phyloP scores from a whole-genome alignment of 2,113 vertebrate genomes.

The Spea multiplicata region DNA sequence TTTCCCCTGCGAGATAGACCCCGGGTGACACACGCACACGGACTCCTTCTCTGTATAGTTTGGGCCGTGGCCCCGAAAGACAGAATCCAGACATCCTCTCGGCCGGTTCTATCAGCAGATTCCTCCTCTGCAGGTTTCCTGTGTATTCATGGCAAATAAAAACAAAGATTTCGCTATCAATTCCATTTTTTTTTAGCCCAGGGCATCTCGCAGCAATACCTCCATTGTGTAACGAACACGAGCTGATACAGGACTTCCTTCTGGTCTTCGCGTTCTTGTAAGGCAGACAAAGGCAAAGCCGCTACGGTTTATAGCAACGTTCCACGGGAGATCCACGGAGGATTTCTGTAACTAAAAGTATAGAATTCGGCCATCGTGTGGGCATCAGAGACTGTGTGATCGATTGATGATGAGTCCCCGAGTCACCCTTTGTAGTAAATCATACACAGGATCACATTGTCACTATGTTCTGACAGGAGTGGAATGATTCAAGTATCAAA shows the following conservation, averaged over 20 bases:
- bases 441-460: too few relatives aligned
- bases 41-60: background rate
- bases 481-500: too few relatives aligned
- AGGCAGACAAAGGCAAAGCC: background rate
- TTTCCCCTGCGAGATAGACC: slow-evolving; percentile 11
- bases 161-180: slow-evolving; percentile 23
- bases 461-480: too few relatives aligned
- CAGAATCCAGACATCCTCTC: slow-evolving; percentile 51
- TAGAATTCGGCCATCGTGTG: too few relatives aligned
- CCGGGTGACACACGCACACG: background rate
- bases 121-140: slow-evolving; percentile 47
- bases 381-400: too few relatives aligned
- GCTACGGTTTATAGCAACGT: background rate
- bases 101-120: slow-evolving; percentile 43
- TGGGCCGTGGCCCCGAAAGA: slow-evolving; percentile 31
- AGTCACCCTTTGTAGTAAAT: too few relatives aligned
- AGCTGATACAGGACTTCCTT: slow-evolving; percentile 25
- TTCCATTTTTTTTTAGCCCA: background rate
- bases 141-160: slow-evolving; percentile 29
- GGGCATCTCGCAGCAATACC: slow-evolving; percentile 18
- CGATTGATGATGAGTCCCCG: too few relatives aligned
- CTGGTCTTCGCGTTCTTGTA: background rate
- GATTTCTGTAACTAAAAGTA: too few relatives aligned
- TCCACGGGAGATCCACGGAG: background rate
- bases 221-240: slow-evolving; percentile 14